Percentiles rank a stretch among this genome's conserved stretches.
These are phyloP conservation scores for Leucophenga maculata DNA, from an alignment of 2,888 invertebrate genomes.

Conservation along the genomic window DNA sequence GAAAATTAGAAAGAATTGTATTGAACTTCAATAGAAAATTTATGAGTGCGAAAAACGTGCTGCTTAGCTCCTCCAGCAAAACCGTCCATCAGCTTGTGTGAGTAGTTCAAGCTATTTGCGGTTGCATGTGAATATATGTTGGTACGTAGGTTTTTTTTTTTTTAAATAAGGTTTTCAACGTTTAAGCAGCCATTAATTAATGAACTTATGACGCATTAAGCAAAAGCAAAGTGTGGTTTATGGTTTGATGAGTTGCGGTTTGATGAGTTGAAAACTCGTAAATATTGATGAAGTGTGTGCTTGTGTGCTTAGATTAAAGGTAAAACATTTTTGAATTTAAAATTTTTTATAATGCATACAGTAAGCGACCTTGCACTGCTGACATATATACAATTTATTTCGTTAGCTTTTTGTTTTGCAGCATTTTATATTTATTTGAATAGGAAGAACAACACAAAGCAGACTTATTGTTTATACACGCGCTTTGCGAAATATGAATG, in stretches of 20 bases:
- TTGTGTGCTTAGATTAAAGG: neutral
- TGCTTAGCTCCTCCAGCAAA: slow-evolving; percentile 7
- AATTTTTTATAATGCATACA: too few species aligned
- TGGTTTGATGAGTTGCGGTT: slow-evolving; percentile 16
- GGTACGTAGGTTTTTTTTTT: too few species aligned
- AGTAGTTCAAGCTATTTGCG: neutral
- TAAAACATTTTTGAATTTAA: neutral
- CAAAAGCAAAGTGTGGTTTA: neutral
- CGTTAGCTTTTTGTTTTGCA: neutral
- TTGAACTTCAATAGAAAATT: slow-evolving; percentile 48
- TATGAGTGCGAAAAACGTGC: slow-evolving; percentile 50
- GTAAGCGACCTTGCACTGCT: slow-evolving; percentile 13
- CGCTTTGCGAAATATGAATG: neutral
- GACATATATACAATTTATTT: slow-evolving; percentile 1
- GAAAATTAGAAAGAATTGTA: slow-evolving; percentile 63
- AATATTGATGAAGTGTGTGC: neutral
- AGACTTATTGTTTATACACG: neutral
- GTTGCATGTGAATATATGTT: neutral
- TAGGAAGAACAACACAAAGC: neutral
- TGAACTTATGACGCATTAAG: slow-evolving; percentile 26
- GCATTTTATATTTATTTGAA: neutral
- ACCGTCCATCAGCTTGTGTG: neutral
- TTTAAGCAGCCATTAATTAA: slow-evolving; percentile 40
- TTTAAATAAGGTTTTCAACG: too few species aligned
- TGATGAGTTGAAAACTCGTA: neutral